Evolutionary conservation across 1,140 invertebrate species (phyloP).

Genomic region (Caenorhabditis inopinata): DNA sequence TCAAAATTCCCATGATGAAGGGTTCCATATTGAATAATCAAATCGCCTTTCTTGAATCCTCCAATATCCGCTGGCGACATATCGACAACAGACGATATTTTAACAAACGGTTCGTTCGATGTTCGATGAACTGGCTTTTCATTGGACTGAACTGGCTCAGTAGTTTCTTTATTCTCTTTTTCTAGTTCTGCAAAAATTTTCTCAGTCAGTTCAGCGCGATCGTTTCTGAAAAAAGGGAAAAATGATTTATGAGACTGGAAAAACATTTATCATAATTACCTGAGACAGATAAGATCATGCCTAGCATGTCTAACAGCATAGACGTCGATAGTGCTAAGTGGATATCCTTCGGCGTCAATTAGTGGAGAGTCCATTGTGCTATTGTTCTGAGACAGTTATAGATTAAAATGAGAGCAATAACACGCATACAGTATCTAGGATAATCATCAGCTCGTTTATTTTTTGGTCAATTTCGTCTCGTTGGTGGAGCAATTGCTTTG

Average conservation of each 20-base stretch:
- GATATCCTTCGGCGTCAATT: conserved; percentile 39
- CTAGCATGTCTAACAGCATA: conserved; percentile 39
- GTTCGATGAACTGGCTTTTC: conserved; percentile 40
- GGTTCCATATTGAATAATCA: conserved; percentile 41
- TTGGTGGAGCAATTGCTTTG: conserved; percentile 31
- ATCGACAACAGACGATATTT: conserved; percentile 7
- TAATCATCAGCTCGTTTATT: background rate
- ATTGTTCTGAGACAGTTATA: conserved; percentile 29
- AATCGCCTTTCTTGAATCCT: conserved; percentile 33
- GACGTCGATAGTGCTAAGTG: conserved; percentile 36
- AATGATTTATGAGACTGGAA: background rate
- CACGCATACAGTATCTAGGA: conserved; percentile 8
- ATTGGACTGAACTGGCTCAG: background rate
- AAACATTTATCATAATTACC: background rate
- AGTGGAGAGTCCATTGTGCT: conserved; percentile 35
- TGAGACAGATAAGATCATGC: conserved; percentile 27
- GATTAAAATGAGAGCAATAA: background rate
- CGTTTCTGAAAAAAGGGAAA: conserved; percentile 23
- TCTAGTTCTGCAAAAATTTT: conserved; percentile 23
- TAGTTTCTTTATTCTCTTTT: background rate
- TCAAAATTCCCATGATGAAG: conserved; percentile 36
- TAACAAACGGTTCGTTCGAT: conserved; percentile 43
- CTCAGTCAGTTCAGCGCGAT: background rate
- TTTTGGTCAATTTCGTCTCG: conserved; percentile 38
- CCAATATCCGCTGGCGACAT: conserved; percentile 36